A percentile compares a stretch with the other conserved stretches of the same genome.
These are phyloP conservation scores for Sarcophaga rosellei DNA, from an alignment of 2,888 invertebrate species.

Conservation along the genomic window DNA sequence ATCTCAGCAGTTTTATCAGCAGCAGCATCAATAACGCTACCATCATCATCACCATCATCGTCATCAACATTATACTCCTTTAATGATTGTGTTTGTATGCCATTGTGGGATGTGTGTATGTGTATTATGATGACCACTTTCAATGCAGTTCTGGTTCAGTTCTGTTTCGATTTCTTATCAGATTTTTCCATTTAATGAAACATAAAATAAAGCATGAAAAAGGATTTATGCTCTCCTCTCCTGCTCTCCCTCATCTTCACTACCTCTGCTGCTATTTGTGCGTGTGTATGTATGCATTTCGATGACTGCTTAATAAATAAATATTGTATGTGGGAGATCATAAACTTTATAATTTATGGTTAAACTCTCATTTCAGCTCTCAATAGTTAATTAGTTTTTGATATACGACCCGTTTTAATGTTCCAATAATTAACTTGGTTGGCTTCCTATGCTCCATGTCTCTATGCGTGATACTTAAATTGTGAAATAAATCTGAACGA, in stretches of 20 bases:
- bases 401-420: slow-evolving; percentile 59
- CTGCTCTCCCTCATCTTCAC: not conserved
- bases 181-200: slow-evolving; percentile 66
- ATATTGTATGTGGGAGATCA: slow-evolving; percentile 64
- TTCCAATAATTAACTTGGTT: slow-evolving; percentile 57
- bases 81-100: slow-evolving; percentile 32
- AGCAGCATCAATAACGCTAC: slow-evolving; percentile 28
- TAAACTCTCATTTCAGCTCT: slow-evolving; percentile 58
- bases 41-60: slow-evolving; percentile 40
- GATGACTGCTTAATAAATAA: slow-evolving; percentile 54
- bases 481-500: not conserved
- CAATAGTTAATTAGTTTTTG: slow-evolving; percentile 67
- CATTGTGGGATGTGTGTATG: too few relatives aligned
- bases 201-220: slow-evolving; percentile 50
- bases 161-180: slow-evolving; percentile 58
- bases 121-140: slow-evolving; percentile 6
- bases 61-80: slow-evolving; percentile 54
- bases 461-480: not conserved
- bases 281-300: not conserved
- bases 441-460: not conserved
- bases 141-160: not conserved
- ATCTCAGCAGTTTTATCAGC: slow-evolving; percentile 29
- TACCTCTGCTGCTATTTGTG: slow-evolving; percentile 3
- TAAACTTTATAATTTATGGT: slow-evolving; percentile 67
- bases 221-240: slow-evolving; percentile 32